Conservation (phyloP, 1,140 invertebrate species). For the Platyscapa corneri region DNA sequence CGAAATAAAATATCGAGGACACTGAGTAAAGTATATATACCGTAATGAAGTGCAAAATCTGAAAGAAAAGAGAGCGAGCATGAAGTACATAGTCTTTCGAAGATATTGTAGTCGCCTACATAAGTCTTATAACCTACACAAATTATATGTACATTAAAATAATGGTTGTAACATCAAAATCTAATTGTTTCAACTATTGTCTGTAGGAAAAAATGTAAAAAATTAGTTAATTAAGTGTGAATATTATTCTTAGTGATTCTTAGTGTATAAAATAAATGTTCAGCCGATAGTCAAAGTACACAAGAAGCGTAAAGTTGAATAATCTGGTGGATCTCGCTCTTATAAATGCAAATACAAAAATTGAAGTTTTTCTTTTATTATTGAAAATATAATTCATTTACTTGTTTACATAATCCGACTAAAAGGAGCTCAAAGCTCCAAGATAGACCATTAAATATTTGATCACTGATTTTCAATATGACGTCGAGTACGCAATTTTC, state of each 20-base stretch:
- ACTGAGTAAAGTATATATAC: constrained; percentile 4
- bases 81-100: constrained; percentile 6
- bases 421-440: not conserved
- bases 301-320: not conserved
- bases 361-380: not conserved
- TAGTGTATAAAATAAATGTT: not conserved
- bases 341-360: not conserved
- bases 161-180: constrained; percentile 5
- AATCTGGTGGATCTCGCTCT: not conserved
- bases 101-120: constrained; percentile 13
- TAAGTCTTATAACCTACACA: constrained; percentile 1
- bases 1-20: constrained; percentile 15
- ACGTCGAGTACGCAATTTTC: constrained; percentile 26
- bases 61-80: not conserved
- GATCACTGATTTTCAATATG: not conserved
- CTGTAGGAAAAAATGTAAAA: not conserved
- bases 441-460: constrained; percentile 10
- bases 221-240: not conserved
- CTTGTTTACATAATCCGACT: constrained; percentile 21
- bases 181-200: constrained; percentile 10
- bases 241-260: not conserved
- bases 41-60: constrained; percentile 15
- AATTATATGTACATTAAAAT: constrained; percentile 16
- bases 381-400: constrained; percentile 17
- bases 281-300: not conserved